Percentiles rank a stretch among this genome's conserved stretches.
These are phyloP conservation scores for Yasuhikotakia modesta DNA, from an alignment of 2,797 vertebrate species.

Conservation along the genomic window DNA sequence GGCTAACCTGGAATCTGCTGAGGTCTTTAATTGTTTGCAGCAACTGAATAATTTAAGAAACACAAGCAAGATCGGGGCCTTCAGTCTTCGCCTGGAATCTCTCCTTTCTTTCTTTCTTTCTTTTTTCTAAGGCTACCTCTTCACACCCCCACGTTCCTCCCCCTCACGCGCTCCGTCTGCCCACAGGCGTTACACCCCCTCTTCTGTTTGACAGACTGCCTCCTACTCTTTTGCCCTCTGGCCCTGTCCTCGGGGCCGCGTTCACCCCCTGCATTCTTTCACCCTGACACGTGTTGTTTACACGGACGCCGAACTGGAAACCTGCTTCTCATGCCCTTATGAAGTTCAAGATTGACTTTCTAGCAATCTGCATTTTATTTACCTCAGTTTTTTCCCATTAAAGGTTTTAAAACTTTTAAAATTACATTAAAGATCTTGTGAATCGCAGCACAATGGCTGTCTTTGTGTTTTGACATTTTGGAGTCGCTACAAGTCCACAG, in stretches of 20 bases:
- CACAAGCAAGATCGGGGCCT: slow-evolving; percentile 53
- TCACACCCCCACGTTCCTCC: slow-evolving; percentile 30
- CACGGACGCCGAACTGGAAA: slow-evolving; percentile 63
- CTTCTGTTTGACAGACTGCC: slow-evolving; percentile 58
- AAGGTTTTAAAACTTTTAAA: slow-evolving; percentile 16
- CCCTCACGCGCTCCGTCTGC: slow-evolving; percentile 44
- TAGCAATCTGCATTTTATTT: neutral
- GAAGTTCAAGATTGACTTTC: slow-evolving; percentile 31
- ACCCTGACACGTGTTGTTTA: slow-evolving; percentile 77
- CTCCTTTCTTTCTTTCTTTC: slow-evolving; percentile 50
- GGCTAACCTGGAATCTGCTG: slow-evolving; percentile 59
- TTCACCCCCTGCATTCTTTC: slow-evolving; percentile 76
- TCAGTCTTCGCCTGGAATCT: slow-evolving; percentile 54
- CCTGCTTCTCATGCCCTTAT: neutral
- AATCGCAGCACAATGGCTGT: slow-evolving; percentile 49
- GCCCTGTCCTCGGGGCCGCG: slow-evolving; percentile 67
- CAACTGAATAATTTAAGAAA: slow-evolving; percentile 40
- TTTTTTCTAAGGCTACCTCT: slow-evolving; percentile 44
- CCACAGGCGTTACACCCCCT: slow-evolving; percentile 50
- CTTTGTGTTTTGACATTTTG: slow-evolving; percentile 37
- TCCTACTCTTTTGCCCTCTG: slow-evolving; percentile 60
- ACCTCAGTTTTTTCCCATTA: slow-evolving; percentile 56
- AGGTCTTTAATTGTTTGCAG: slow-evolving; percentile 71
- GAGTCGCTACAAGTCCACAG: neutral
- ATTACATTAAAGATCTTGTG: slow-evolving; percentile 43